phyloP scores from a whole-genome alignment of 1,140 invertebrate species.

The Nylanderia fulva region DNA sequence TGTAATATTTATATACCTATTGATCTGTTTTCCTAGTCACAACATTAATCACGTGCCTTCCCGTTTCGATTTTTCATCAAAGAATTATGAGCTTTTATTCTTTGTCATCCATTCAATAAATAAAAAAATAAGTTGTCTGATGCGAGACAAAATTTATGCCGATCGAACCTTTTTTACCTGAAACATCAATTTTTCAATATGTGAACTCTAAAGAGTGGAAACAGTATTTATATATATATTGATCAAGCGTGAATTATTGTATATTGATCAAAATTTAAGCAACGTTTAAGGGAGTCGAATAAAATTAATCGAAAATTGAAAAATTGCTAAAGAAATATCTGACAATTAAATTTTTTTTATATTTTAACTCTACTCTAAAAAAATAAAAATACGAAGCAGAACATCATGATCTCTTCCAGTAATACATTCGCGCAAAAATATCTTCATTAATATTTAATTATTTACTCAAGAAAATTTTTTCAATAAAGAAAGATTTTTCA shows the following conservation, averaged over 20 bases:
- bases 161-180: background rate
- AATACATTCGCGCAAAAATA: background rate
- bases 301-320: background rate
- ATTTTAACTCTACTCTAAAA: background rate
- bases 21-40: background rate
- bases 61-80: background rate
- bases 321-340: background rate
- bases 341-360: background rate
- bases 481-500: background rate
- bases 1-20: slow-evolving; percentile 17
- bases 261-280: background rate
- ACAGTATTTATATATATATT: too few relatives aligned
- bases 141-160: background rate
- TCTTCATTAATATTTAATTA: background rate
- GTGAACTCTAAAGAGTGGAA: background rate
- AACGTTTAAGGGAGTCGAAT: background rate
- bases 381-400: background rate
- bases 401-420: background rate
- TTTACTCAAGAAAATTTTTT: background rate
- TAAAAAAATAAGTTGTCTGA: background rate
- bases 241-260: too few relatives aligned
- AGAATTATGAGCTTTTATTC: background rate
- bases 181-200: background rate
- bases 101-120: background rate
- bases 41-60: background rate